Percentiles rank a stretch among this genome's conserved stretches.
Evolutionary conservation across 2,888 invertebrate species (phyloP).

Genomic region (Invenusta paracnida): DNA sequence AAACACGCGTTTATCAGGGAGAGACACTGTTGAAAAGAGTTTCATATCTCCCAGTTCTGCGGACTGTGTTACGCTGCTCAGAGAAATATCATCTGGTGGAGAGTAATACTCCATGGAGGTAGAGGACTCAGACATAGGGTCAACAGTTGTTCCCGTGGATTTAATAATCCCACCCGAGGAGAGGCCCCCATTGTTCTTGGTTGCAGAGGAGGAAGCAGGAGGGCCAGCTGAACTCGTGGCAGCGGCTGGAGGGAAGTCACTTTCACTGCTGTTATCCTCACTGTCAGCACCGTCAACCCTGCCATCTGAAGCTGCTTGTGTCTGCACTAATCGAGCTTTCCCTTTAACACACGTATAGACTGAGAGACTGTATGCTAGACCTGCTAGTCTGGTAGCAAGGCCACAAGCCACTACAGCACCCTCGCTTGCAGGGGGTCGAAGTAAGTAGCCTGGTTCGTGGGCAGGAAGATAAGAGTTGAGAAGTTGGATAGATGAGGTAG

Average conservation of each 20-base stretch:
- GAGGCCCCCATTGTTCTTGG: neutral
- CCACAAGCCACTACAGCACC: neutral
- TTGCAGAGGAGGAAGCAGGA: neutral
- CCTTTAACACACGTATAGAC: constrained; percentile 38
- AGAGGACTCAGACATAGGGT: constrained; percentile 30
- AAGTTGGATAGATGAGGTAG: neutral
- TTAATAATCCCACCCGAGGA: constrained; percentile 22
- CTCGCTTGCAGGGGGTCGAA: neutral
- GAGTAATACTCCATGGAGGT: constrained; percentile 41
- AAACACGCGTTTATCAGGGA: constrained; percentile 33
- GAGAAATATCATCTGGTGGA: constrained; percentile 41
- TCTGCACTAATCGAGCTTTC: constrained; percentile 31
- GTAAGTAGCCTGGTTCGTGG: neutral
- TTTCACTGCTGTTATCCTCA: neutral
- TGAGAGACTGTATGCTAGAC: neutral
- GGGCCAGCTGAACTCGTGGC: neutral
- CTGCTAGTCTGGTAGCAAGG: neutral
- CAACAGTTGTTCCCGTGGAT: neutral
- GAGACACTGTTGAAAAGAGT: constrained; percentile 6
- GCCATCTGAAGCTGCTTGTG: neutral
- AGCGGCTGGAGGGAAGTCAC: neutral
- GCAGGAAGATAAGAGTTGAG: neutral
- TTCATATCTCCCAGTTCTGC: neutral
- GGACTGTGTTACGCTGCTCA: constrained; percentile 2
- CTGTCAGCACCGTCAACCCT: constrained; percentile 1